phyloP scores from a whole-genome alignment of 2,888 invertebrate species.

The Heliconius cydno region DNA sequence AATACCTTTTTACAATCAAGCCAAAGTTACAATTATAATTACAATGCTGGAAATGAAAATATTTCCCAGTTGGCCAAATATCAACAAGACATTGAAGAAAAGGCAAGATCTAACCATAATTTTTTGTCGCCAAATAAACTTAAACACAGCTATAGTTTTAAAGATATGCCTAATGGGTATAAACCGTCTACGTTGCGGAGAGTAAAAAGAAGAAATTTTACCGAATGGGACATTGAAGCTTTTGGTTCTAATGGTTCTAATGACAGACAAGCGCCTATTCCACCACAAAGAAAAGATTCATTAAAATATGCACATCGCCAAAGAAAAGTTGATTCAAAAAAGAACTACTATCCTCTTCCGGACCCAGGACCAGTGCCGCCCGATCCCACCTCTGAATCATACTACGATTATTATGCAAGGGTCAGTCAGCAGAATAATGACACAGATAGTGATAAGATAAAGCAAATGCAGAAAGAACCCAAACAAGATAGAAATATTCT shows the following conservation, averaged over 20 bases:
- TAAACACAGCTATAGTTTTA: constrained; percentile 83
- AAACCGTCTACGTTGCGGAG: constrained; percentile 83
- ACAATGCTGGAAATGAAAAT: constrained; percentile 71
- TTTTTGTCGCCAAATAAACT: constrained; percentile 80
- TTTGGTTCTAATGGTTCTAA: constrained; percentile 65
- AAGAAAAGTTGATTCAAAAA: constrained; percentile 76
- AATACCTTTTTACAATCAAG: constrained; percentile 64
- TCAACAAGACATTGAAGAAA: constrained; percentile 84
- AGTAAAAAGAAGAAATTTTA: constrained; percentile 82
- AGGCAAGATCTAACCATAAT: constrained; percentile 79
- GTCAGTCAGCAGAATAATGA: constrained; percentile 80
- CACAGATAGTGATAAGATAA: constrained; percentile 78
- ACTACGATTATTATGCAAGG: constrained; percentile 80
- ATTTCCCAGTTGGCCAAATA: constrained; percentile 85
- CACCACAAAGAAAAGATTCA: constrained; percentile 79
- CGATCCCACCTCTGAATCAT: constrained; percentile 78
- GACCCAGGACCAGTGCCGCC: constrained; percentile 77
- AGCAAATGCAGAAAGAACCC: constrained; percentile 68
- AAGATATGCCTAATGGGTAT: constrained; percentile 85
- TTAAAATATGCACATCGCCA: constrained; percentile 81
- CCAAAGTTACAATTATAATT: constrained; percentile 65
- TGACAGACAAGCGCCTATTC: constrained; percentile 70
- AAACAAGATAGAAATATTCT: constrained; percentile 61
- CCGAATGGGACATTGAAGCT: constrained; percentile 83
- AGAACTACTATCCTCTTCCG: constrained; percentile 72